Evolutionary conservation across 2,888 invertebrate genomes (phyloP).

Genomic region (Hydropsyche betteni): DNA sequence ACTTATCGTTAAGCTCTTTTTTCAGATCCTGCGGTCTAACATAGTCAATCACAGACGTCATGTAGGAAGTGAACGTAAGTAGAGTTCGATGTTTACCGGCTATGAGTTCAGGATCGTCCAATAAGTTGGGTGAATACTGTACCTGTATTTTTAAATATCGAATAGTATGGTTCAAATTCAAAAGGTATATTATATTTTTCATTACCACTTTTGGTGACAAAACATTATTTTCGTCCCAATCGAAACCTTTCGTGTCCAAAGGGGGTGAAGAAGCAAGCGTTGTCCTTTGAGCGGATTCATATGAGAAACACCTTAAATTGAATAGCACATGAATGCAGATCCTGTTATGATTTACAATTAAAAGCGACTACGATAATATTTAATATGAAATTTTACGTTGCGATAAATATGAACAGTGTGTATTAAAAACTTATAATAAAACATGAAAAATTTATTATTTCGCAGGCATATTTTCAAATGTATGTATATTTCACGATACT

Average conservation of each 20-base stretch:
- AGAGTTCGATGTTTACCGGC: conserved; percentile 89
- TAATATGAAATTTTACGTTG: not conserved
- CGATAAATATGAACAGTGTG: too few species aligned
- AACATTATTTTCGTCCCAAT: conserved; percentile 62
- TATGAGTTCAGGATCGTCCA: conserved; percentile 93
- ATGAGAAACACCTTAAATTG: conserved; percentile 75
- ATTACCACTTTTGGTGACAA: conserved; percentile 46
- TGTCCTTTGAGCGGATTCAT: conserved; percentile 73
- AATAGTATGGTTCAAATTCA: conserved; percentile 9
- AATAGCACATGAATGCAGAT: conserved; percentile 6
- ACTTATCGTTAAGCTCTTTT: conserved; percentile 96
- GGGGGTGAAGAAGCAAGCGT: conserved; percentile 62
- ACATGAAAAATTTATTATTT: too few species aligned
- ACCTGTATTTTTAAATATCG: conserved; percentile 55
- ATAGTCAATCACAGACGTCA: conserved; percentile 97
- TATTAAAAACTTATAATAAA: too few species aligned
- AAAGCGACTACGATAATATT: too few species aligned
- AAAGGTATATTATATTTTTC: not conserved
- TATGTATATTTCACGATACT: too few species aligned
- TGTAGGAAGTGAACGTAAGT: conserved; percentile 87
- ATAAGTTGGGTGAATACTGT: conserved; percentile 84
- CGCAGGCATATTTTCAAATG: too few species aligned
- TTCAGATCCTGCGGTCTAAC: conserved; percentile 95
- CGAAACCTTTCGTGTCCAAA: conserved; percentile 62
- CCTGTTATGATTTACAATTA: too few species aligned